A percentile compares a stretch with the other conserved stretches of the same genome.
Conservation (phyloP, 2,888 invertebrate genomes). For the Ornithoptera alexandrae region DNA sequence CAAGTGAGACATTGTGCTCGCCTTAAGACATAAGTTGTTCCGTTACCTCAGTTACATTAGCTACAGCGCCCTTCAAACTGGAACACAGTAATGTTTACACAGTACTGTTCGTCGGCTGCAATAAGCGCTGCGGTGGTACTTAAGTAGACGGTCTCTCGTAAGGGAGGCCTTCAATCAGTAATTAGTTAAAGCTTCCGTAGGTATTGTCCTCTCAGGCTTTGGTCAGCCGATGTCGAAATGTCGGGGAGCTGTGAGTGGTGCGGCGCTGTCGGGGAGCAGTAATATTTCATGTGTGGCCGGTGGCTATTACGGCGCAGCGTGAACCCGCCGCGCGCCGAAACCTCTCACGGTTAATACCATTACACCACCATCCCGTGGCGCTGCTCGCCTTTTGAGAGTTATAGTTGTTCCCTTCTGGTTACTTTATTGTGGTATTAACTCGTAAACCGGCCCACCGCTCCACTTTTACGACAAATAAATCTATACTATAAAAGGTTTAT, state of each 20-base stretch:
- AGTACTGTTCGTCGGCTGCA: too few species aligned
- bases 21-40: too few species aligned
- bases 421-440: conserved; percentile 18
- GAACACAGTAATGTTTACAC: too few species aligned
- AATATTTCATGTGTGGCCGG: conserved; percentile 35
- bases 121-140: too few species aligned
- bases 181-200: too few species aligned
- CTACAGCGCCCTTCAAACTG: too few species aligned
- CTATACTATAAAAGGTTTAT: too few species aligned
- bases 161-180: too few species aligned
- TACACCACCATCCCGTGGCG: conserved; percentile 28
- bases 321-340: conserved; percentile 30
- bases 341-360: conserved; percentile 33
- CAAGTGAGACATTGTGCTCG: too few species aligned
- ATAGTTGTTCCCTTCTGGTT: conserved; percentile 7
- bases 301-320: conserved; percentile 35
- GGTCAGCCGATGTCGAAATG: conserved; percentile 12
- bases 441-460: conserved; percentile 13
- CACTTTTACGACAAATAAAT: too few species aligned
- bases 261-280: conserved; percentile 22
- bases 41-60: too few species aligned
- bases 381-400: conserved; percentile 21
- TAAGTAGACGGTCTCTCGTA: too few species aligned
- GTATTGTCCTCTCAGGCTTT: not conserved
- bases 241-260: conserved; percentile 1